Conservation (phyloP, 92 coral and sea anemone species). For the Heliopora coerulea region DNA sequence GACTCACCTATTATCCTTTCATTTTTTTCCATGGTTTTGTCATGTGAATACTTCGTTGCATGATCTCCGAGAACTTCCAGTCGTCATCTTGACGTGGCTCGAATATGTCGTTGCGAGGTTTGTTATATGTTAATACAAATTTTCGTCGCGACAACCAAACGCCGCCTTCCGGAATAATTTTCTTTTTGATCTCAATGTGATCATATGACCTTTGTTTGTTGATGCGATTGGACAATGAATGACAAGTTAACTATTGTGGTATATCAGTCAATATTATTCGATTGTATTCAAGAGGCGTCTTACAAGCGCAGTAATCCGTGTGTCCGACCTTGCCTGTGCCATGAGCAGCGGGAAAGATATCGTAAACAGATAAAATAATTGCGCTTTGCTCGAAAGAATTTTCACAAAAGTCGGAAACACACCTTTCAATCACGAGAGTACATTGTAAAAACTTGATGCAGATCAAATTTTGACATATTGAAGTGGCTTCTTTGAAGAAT, state of each 20-base stretch:
- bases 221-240: constrained; percentile 4
- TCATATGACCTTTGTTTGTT: background rate
- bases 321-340: background rate
- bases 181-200: background rate
- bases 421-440: background rate
- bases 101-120: background rate
- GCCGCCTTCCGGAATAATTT: background rate
- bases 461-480: background rate
- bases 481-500: too few species aligned
- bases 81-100: background rate
- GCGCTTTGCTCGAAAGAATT: background rate
- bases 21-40: constrained; percentile 27
- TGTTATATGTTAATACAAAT: constrained; percentile 32
- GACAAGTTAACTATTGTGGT: background rate
- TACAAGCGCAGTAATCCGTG: background rate
- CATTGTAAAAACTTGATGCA: too few species aligned
- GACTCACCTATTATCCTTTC: constrained; percentile 29
- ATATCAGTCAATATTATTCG: background rate
- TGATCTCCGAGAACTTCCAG: background rate
- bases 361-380: background rate
- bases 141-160: constrained; percentile 10
- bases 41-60: background rate
- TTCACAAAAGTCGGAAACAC: background rate
- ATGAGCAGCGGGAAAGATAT: background rate
- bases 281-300: background rate